phyloP scores from a whole-genome alignment of 2,888 invertebrate species.

The Dynastes hyllus region DNA sequence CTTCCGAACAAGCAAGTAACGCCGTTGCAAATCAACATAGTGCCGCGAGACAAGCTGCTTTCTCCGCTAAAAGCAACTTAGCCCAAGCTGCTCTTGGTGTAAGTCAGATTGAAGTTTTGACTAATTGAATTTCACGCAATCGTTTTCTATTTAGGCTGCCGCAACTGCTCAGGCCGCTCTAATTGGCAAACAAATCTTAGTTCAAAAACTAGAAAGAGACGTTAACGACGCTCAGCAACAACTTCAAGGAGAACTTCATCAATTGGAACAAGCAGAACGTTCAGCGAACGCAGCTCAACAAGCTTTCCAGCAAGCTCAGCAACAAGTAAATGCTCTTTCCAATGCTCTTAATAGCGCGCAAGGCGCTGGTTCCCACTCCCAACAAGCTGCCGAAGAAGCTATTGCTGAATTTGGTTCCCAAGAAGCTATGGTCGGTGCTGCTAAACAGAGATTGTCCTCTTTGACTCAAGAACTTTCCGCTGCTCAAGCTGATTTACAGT shows the following conservation, averaged over 20 bases:
- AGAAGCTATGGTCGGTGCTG: slow-evolving; percentile 82
- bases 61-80: slow-evolving; percentile 80
- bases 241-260: slow-evolving; percentile 81
- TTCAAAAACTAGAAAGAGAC: slow-evolving; percentile 80
- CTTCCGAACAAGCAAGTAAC: slow-evolving; percentile 80
- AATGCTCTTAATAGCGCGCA: slow-evolving; percentile 86
- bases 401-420: slow-evolving; percentile 86
- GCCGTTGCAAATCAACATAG: slow-evolving; percentile 78
- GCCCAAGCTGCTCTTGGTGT: slow-evolving; percentile 80
- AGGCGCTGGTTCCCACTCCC: slow-evolving; percentile 83
- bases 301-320: slow-evolving; percentile 75
- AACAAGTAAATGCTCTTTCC: slow-evolving; percentile 80
- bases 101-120: slow-evolving; percentile 19
- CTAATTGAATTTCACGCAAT: background rate
- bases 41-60: slow-evolving; percentile 82
- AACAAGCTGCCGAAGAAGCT: slow-evolving; percentile 83
- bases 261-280: slow-evolving; percentile 83
- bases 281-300: slow-evolving; percentile 82
- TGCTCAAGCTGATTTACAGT: slow-evolving; percentile 83
- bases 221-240: slow-evolving; percentile 80
- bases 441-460: slow-evolving; percentile 79
- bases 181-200: slow-evolving; percentile 76
- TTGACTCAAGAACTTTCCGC: slow-evolving; percentile 80
- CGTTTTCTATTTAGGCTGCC: slow-evolving; percentile 72
- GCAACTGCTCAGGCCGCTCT: slow-evolving; percentile 79